Percentiles rank a stretch among this genome's conserved stretches.
phyloP scores from a whole-genome alignment of 2,888 invertebrate species.

The Conomelus anceps region DNA sequence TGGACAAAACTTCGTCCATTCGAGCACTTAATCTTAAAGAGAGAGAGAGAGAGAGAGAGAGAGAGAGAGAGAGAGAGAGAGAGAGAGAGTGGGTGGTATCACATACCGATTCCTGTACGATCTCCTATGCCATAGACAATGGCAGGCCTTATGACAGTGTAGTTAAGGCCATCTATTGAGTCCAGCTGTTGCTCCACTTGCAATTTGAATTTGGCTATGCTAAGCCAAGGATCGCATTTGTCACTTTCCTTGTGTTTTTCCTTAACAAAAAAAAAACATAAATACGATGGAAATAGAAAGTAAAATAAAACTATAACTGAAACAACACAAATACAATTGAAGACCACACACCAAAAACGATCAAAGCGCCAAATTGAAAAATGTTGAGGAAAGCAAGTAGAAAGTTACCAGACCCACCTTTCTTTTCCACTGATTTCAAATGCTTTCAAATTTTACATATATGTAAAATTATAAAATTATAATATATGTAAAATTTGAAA shows the following conservation, averaged over 20 bases:
- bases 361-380: no score
- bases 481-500: no score
- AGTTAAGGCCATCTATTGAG: slow-evolving; percentile 60
- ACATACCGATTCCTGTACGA: slow-evolving; percentile 71
- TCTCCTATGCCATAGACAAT: slow-evolving; percentile 84
- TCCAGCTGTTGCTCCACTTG: slow-evolving; percentile 73
- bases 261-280: slow-evolving; percentile 40
- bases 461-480: no score
- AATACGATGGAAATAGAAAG: not conserved
- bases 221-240: slow-evolving; percentile 75
- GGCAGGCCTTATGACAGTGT: slow-evolving; percentile 73
- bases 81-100: no score
- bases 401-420: no score
- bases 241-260: slow-evolving; percentile 68
- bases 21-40: not conserved
- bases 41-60: no score
- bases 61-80: not conserved
- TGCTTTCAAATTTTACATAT: not conserved
- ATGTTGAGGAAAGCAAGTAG: no score
- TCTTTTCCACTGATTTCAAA: no score
- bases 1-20: no score
- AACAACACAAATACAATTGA: not conserved
- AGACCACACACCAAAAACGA: no score
- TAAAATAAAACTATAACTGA: not conserved
- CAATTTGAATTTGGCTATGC: slow-evolving; percentile 72